phyloP scores from a whole-genome alignment of 2,797 vertebrate genomes.

The Rhadinocentrus ornatus region DNA sequence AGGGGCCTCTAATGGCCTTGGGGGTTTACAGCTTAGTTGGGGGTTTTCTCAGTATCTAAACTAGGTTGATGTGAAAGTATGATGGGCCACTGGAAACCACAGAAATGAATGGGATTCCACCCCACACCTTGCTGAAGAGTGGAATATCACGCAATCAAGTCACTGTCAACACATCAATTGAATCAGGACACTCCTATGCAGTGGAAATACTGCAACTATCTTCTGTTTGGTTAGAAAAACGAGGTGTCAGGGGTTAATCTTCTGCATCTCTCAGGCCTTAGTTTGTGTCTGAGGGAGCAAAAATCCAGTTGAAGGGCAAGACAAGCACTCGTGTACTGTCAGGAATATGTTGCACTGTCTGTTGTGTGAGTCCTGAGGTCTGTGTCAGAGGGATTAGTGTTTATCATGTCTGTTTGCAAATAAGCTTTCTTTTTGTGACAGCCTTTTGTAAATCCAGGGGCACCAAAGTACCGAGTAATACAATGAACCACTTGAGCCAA shows the following conservation, averaged over 20 bases:
- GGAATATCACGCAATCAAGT: constrained; percentile 52
- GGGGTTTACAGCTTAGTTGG: constrained; percentile 61
- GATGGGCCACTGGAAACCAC: constrained; percentile 74
- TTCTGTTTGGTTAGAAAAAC: background rate
- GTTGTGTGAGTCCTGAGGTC: constrained; percentile 64
- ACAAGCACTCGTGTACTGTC: constrained; percentile 7
- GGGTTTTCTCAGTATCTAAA: constrained; percentile 69
- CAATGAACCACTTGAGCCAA: constrained; percentile 72
- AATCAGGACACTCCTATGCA: constrained; percentile 25
- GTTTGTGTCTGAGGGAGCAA: constrained; percentile 18
- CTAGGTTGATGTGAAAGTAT: constrained; percentile 71
- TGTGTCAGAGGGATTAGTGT: constrained; percentile 49
- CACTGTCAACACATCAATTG: constrained; percentile 49
- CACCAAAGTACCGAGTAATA: constrained; percentile 63
- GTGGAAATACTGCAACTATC: constrained; percentile 1
- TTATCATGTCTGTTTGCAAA: constrained; percentile 50
- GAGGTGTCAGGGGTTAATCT: background rate
- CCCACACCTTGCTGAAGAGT: constrained; percentile 61
- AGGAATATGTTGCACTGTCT: constrained; percentile 44
- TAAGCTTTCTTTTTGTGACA: constrained; percentile 59
- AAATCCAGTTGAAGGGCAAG: background rate
- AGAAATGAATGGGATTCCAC: constrained; percentile 74
- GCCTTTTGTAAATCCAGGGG: constrained; percentile 57
- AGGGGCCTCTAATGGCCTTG: constrained; percentile 76
- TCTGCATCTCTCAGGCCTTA: constrained; percentile 7